Conservation (phyloP, 1,140 invertebrate genomes). For the Orussus abietinus region DNA sequence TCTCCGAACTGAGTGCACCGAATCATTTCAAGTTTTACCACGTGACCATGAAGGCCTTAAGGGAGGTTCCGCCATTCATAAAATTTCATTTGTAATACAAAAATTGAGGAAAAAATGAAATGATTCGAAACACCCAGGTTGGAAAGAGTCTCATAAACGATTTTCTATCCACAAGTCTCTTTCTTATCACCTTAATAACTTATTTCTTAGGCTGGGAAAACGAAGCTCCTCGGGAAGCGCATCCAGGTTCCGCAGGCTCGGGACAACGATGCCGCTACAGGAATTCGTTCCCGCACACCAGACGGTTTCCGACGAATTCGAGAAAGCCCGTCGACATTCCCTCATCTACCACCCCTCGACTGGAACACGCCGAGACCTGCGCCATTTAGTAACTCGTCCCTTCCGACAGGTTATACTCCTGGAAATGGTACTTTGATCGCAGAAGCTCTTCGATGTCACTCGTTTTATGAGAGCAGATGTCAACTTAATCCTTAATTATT, state of each 20-base stretch:
- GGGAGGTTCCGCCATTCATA: too few relatives aligned
- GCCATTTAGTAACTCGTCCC: slow-evolving; percentile 18
- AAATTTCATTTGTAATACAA: too few relatives aligned
- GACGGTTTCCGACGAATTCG: slow-evolving; percentile 35
- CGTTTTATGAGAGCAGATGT: not conserved
- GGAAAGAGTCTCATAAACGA: too few relatives aligned
- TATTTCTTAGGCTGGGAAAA: slow-evolving; percentile 29
- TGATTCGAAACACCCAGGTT: too few relatives aligned
- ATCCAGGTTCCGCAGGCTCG: slow-evolving; percentile 33
- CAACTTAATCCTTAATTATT: slow-evolving; percentile 9
- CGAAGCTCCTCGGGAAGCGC: slow-evolving; percentile 31
- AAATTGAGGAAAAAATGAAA: too few relatives aligned
- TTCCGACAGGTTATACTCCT: slow-evolving; percentile 30
- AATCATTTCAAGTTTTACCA: too few relatives aligned
- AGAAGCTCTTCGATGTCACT: not conserved
- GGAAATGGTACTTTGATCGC: slow-evolving; percentile 24
- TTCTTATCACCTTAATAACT: too few relatives aligned
- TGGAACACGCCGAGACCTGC: slow-evolving; percentile 25
- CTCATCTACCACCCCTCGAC: slow-evolving; percentile 34
- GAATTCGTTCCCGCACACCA: slow-evolving; percentile 24
- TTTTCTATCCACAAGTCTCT: too few relatives aligned
- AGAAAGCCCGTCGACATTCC: slow-evolving; percentile 31
- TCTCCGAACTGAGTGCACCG: too few relatives aligned
- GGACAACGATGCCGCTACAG: slow-evolving; percentile 22
- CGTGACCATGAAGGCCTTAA: too few relatives aligned